phyloP scores from a whole-genome alignment of 92 coral and sea anemone species.

The Porites evermanni region DNA sequence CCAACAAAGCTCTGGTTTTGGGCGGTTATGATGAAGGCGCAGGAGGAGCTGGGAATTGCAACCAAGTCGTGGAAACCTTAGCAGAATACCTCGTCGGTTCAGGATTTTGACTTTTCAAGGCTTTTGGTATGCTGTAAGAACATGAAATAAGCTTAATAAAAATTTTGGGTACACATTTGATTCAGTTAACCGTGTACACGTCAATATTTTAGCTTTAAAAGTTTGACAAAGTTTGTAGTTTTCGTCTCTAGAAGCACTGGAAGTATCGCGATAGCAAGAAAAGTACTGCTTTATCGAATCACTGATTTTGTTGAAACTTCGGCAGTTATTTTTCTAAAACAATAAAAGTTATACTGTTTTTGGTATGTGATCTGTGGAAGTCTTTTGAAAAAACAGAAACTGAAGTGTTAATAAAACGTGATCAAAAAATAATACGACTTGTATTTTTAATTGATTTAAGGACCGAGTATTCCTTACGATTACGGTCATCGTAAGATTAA shows the following conservation, averaged over 20 bases:
- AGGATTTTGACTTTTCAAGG: slow-evolving; percentile 49
- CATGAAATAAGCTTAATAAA: background rate
- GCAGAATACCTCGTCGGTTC: slow-evolving; percentile 71
- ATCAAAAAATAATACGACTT: background rate
- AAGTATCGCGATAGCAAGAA: background rate
- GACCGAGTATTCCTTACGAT: too few species aligned
- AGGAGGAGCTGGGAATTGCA: slow-evolving; percentile 90
- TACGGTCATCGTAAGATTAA: too few species aligned
- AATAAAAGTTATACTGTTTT: background rate
- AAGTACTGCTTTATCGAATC: background rate
- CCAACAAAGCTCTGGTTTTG: slow-evolving; percentile 73
- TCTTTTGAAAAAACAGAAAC: background rate
- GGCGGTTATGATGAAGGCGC: slow-evolving; percentile 86
- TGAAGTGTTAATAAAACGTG: background rate
- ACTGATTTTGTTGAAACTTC: background rate
- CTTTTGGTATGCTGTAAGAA: background rate
- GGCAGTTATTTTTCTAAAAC: too few species aligned
- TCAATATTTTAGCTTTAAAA: background rate
- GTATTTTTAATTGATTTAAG: background rate
- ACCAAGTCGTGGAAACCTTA: slow-evolving; percentile 73
- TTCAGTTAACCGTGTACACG: background rate
- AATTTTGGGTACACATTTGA: background rate
- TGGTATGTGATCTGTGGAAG: background rate
- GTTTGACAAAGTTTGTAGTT: background rate
- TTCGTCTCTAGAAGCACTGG: slow-evolving; percentile 33